Evolutionary conservation across 2,888 invertebrate genomes (phyloP).

Genomic region (Craniophora ligustri): DNA sequence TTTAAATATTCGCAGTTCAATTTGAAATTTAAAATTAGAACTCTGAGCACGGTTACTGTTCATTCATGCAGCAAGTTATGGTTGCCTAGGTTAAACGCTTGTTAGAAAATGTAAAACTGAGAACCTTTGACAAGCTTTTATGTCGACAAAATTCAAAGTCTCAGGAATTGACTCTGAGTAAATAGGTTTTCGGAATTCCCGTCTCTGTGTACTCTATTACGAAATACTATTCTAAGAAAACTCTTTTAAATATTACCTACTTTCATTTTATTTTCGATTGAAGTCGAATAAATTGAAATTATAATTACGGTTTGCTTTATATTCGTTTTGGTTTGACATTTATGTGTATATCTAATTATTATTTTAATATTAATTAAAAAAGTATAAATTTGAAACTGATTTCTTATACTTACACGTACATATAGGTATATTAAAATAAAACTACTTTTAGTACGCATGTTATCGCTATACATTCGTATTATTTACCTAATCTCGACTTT

Average conservation of each 20-base stretch:
- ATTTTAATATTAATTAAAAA: too few species aligned
- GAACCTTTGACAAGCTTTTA: slow-evolving; percentile 42
- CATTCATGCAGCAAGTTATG: slow-evolving; percentile 17
- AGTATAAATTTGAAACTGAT: too few species aligned
- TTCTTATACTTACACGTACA: too few species aligned
- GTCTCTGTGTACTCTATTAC: background rate
- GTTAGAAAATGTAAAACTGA: slow-evolving; percentile 34
- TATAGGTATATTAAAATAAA: too few species aligned
- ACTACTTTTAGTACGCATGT: too few species aligned
- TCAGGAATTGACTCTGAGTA: slow-evolving; percentile 30
- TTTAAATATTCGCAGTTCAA: too few species aligned
- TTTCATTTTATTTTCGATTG: background rate
- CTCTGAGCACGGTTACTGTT: slow-evolving; percentile 24
- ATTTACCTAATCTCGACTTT: too few species aligned
- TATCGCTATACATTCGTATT: too few species aligned
- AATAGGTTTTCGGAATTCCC: slow-evolving; percentile 6
- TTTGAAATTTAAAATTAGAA: background rate
- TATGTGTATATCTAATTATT: too few species aligned
- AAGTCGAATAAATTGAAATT: background rate
- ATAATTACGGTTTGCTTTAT: too few species aligned
- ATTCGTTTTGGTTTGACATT: too few species aligned
- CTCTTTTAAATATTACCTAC: background rate
- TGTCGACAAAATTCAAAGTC: slow-evolving; percentile 15
- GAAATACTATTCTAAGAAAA: background rate
- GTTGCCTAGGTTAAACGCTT: slow-evolving; percentile 33